These are phyloP conservation scores for Neosalanx taihuensis DNA, from an alignment of 2,797 vertebrate species.

Conservation along the genomic window DNA sequence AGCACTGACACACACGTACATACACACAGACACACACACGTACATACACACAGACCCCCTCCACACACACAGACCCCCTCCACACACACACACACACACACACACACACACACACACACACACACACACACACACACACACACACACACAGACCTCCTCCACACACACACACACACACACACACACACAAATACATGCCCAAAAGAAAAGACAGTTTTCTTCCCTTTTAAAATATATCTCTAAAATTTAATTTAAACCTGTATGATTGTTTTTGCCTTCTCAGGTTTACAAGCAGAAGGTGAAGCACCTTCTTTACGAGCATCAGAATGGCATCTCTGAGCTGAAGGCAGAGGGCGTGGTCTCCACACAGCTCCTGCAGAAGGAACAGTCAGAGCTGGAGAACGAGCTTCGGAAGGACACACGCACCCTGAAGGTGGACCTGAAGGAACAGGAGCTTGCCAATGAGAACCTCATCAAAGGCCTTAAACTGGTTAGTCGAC, in stretches of 20 bases:
- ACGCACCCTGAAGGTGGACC: conserved; percentile 63
- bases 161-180: too few species aligned
- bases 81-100: too few species aligned
- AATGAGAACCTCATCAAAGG: conserved; percentile 72
- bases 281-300: conserved; percentile 96
- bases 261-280: not conserved
- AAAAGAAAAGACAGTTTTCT: too few species aligned
- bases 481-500: conserved; percentile 77
- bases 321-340: conserved; percentile 85
- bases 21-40: too few species aligned
- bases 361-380: conserved; percentile 70
- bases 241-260: not conserved
- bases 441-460: conserved; percentile 79
- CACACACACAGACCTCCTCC: too few species aligned
- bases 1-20: too few species aligned
- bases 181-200: too few species aligned
- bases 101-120: too few species aligned
- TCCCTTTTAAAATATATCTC: too few species aligned
- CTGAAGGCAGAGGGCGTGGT: conserved; percentile 70
- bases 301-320: conserved; percentile 90
- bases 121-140: too few species aligned
- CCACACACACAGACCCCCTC: too few species aligned
- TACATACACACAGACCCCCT: too few species aligned
- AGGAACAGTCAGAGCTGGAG: conserved; percentile 77
- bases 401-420: conserved; percentile 64